A percentile compares a stretch with the other conserved stretches of the same genome.
Conservation (phyloP, 30 jellyfish, hydroid and myxozoan species). For the Aurelia sp. region DNA sequence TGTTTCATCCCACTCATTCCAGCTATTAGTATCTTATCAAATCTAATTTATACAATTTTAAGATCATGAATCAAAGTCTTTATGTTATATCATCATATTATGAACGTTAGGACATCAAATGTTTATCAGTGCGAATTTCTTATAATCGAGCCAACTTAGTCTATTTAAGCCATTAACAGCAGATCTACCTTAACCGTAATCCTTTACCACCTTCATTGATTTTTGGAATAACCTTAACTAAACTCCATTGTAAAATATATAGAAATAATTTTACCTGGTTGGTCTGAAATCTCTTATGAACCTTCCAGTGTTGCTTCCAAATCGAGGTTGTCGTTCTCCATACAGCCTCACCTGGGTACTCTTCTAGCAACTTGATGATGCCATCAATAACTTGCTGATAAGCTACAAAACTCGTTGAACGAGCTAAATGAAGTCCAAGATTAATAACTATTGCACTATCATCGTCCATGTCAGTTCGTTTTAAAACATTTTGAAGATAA, state of each 20-base stretch:
- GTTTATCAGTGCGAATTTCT: too few species aligned
- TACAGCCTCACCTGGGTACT: constrained; percentile 58
- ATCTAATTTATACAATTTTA: too few species aligned
- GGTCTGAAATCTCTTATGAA: constrained; percentile 93
- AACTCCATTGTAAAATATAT: neutral
- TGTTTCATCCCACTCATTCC: too few species aligned
- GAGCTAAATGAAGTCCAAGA: constrained; percentile 86
- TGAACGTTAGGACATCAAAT: too few species aligned
- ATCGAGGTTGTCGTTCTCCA: constrained; percentile 94
- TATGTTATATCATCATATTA: too few species aligned
- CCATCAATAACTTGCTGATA: constrained; percentile 62
- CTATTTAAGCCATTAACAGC: too few species aligned
- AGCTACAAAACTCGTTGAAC: constrained; percentile 83
- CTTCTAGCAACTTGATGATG: constrained; percentile 38
- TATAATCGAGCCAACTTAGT: too few species aligned
- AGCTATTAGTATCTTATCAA: too few species aligned
- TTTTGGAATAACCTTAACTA: neutral
- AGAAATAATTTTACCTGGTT: constrained; percentile 72
- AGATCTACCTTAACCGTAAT: too few species aligned
- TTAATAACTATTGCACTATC: constrained; percentile 83
- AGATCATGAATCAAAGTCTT: too few species aligned
- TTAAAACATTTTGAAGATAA: constrained; percentile 36
- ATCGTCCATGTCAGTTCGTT: constrained; percentile 38
- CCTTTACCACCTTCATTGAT: too few species aligned
- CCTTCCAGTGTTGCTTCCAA: constrained; percentile 75